A percentile compares a stretch with the other conserved stretches of the same genome.
These are phyloP conservation scores for Scaptodrosophila latifasciaeformis DNA, from an alignment of 2,888 invertebrate species.

Conservation along the genomic window DNA sequence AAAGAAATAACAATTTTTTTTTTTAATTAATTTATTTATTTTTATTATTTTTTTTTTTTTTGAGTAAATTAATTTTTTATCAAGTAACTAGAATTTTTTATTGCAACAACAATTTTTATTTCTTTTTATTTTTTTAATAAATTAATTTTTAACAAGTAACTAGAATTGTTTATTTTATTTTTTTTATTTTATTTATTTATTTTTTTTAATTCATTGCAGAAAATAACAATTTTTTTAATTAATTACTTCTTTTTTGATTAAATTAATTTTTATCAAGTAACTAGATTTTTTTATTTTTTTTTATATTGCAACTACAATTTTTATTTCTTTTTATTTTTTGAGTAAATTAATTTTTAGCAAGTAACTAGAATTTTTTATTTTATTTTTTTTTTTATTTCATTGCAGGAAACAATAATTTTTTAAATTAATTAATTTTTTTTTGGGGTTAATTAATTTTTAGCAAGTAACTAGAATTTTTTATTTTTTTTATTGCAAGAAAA, in stretches of 20 bases:
- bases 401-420: slow-evolving; percentile 12
- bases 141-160: too few species aligned
- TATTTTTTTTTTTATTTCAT: too few species aligned
- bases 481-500: too few species aligned
- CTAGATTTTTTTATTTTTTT: background rate
- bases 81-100: background rate
- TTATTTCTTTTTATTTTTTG: background rate
- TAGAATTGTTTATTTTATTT: too few species aligned
- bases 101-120: background rate
- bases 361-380: too few species aligned
- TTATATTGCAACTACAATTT: background rate
- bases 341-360: too few species aligned
- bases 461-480: too few species aligned
- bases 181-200: too few species aligned
- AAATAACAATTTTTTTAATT: background rate
- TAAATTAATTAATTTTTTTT: slow-evolving; percentile 21
- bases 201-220: background rate
- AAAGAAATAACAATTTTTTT: background rate
- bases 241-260: background rate
- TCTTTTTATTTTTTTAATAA: background rate
- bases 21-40: background rate
- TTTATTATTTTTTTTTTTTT: background rate
- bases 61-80: background rate
- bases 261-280: too few species aligned
- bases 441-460: slow-evolving; percentile 54